phyloP scores from a whole-genome alignment of 2,888 invertebrate genomes.

The Drosophila vallismaia region DNA sequence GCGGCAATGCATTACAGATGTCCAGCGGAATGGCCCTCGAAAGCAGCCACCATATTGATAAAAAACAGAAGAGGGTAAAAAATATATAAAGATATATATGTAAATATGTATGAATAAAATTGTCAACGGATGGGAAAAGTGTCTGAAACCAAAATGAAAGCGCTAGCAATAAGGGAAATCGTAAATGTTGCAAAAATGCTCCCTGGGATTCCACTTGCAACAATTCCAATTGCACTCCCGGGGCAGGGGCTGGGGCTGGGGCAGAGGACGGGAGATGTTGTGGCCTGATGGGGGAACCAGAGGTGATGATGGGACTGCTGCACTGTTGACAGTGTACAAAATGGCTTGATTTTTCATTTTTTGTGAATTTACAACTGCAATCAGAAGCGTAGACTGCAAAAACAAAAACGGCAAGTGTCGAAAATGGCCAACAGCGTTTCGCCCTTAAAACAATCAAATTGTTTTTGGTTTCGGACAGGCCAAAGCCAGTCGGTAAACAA shows the following conservation, averaged over 20 bases:
- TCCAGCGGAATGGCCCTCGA: not conserved
- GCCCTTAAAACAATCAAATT: constrained; percentile 64
- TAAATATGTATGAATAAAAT: constrained; percentile 3
- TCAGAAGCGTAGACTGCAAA: constrained; percentile 32
- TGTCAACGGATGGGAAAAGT: constrained; percentile 23
- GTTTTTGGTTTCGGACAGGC: constrained; percentile 34
- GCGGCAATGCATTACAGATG: constrained; percentile 36
- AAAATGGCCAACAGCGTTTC: constrained; percentile 47
- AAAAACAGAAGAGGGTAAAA: constrained; percentile 29
- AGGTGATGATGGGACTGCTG: constrained; percentile 41
- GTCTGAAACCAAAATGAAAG: constrained; percentile 49
- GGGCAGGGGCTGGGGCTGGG: not conserved
- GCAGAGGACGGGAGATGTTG: not conserved
- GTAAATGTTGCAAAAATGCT: constrained; percentile 57
- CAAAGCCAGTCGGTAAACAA: constrained; percentile 15
- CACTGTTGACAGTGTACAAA: constrained; percentile 56
- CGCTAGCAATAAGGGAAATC: constrained; percentile 69
- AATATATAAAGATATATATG: not conserved
- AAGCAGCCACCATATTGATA: constrained; percentile 21
- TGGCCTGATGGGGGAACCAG: constrained; percentile 1
- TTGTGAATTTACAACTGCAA: constrained; percentile 59
- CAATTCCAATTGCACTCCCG: constrained; percentile 14
- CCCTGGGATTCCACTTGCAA: constrained; percentile 1
- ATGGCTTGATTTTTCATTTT: constrained; percentile 38
- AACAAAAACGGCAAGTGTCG: constrained; percentile 32